Evolutionary conservation across 2,797 vertebrate species (phyloP).

Genomic region (Antennarius maculatus): DNA sequence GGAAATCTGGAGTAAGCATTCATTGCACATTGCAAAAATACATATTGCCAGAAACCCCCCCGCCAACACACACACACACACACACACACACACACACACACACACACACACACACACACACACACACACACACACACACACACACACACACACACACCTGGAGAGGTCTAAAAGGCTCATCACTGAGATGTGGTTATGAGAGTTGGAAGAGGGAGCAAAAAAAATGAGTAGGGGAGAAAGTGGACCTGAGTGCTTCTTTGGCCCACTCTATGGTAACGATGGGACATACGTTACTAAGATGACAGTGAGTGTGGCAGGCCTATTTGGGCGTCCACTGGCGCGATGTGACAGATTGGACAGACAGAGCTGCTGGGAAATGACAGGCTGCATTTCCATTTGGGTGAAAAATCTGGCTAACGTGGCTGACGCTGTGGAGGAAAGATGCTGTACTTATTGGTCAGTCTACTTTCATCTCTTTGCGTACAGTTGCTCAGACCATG

Average conservation of each 20-base stretch:
- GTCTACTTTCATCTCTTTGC: conserved; percentile 17
- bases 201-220: conserved; percentile 29
- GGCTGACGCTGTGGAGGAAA: conserved; percentile 45
- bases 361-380: conserved; percentile 81
- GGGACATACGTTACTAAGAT: conserved; percentile 83
- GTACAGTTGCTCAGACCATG: not conserved
- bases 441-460: conserved; percentile 40
- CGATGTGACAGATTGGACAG: conserved; percentile 82
- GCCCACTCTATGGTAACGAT: conserved; percentile 73
- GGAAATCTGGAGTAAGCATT: conserved; percentile 55
- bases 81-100: no score
- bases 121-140: no score
- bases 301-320: conserved; percentile 86
- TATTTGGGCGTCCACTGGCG: conserved; percentile 80
- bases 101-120: no score
- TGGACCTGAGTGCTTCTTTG: conserved; percentile 69
- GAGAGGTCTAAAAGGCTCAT: conserved; percentile 57
- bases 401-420: conserved; percentile 85
- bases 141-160: no score
- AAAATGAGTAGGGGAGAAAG: conserved; percentile 57
- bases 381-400: conserved; percentile 85
- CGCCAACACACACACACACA: no score
- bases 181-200: conserved; percentile 34
- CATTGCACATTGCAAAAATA: conserved; percentile 32
- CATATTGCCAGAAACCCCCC: conserved; percentile 31